Evolutionary conservation across 2,888 invertebrate genomes (phyloP).

Genomic region (Sminthurides aquaticus): DNA sequence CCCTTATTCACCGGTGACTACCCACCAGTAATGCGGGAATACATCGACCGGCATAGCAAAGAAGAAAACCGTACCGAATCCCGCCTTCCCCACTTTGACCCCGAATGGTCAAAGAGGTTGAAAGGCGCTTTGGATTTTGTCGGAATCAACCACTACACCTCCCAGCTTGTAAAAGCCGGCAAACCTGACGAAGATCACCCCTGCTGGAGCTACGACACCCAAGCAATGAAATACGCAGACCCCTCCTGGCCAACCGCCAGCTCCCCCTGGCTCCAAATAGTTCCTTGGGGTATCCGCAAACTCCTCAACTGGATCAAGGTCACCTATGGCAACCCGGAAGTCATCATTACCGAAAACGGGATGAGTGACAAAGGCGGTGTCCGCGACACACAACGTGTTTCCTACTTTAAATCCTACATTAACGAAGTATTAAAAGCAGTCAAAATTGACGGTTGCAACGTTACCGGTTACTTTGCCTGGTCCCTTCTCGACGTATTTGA

Average conservation of each 20-base stretch:
- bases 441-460: conserved; percentile 32
- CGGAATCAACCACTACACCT: conserved; percentile 39
- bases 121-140: conserved; percentile 42
- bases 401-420: conserved; percentile 34
- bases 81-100: conserved; percentile 35
- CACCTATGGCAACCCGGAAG: conserved; percentile 25
- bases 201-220: conserved; percentile 25
- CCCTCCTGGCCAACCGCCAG: conserved; percentile 26
- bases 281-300: conserved; percentile 31
- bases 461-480: conserved; percentile 38
- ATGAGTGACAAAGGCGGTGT: conserved; percentile 31
- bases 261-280: conserved; percentile 25
- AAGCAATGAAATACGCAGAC: conserved; percentile 21
- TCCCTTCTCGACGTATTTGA: conserved; percentile 39
- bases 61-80: conserved; percentile 42
- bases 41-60: conserved; percentile 45
- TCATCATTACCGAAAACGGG: conserved; percentile 38
- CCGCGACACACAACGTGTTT: conserved; percentile 20
- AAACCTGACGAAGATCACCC: conserved; percentile 12
- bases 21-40: conserved; percentile 45
- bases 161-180: conserved; percentile 24
- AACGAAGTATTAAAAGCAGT: conserved; percentile 39
- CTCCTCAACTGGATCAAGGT: conserved; percentile 29
- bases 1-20: conserved; percentile 44
- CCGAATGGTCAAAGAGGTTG: conserved; percentile 29